These are phyloP conservation scores for Cyrtodaria siliqua DNA, from an alignment of 2,888 invertebrate genomes.

Conservation along the genomic window DNA sequence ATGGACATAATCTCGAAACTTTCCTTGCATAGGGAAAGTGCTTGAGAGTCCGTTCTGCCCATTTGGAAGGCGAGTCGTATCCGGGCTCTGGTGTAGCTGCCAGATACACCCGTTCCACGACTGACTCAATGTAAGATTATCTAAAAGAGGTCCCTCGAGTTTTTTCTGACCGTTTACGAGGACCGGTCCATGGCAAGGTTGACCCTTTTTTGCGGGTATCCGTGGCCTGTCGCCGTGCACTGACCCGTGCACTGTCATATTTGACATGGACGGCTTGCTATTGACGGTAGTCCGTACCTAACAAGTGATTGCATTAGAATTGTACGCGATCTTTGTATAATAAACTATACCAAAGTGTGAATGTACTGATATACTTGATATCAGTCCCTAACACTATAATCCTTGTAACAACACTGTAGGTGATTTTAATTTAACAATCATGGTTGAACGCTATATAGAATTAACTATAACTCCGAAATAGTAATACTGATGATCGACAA, in stretches of 20 bases:
- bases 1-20: conserved; percentile 35
- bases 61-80: conserved; percentile 11
- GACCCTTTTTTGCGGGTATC: conserved; percentile 32
- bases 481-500: too few relatives aligned
- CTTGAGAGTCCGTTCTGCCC: conserved; percentile 42
- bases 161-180: conserved; percentile 53
- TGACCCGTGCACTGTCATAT: conserved; percentile 44
- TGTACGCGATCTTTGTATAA: not conserved
- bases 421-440: not conserved
- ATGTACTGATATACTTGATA: too few relatives aligned
- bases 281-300: conserved; percentile 1
- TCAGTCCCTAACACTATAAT: too few relatives aligned
- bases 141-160: conserved; percentile 53
- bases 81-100: conserved; percentile 56
- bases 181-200: conserved; percentile 35
- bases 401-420: too few relatives aligned
- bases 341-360: too few relatives aligned
- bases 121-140: conserved; percentile 61
- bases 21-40: conserved; percentile 49
- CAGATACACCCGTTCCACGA: conserved; percentile 72
- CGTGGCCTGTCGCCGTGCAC: conserved; percentile 67
- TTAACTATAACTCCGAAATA: too few relatives aligned
- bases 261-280: conserved; percentile 48
- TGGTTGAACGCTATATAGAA: not conserved
- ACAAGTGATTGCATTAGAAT: conserved; percentile 29